phyloP scores from a whole-genome alignment of 2,888 invertebrate species.

The Volucella inanis region DNA sequence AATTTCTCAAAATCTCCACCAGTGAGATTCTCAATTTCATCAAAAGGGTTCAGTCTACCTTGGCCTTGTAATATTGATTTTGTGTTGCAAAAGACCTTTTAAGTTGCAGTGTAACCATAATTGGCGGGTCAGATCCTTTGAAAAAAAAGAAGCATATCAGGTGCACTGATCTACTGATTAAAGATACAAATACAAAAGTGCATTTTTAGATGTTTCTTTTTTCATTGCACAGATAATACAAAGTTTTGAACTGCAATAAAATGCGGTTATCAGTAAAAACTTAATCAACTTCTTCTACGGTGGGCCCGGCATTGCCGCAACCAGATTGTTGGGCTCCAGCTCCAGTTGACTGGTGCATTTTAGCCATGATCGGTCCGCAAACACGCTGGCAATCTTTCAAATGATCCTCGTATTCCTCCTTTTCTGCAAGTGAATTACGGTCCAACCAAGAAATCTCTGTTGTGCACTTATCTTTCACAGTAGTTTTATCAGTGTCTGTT shows the following conservation, averaged over 20 bases:
- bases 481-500: constrained; percentile 88
- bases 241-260: neutral
- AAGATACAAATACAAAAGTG: constrained; percentile 74
- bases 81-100: too few species aligned
- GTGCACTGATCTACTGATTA: constrained; percentile 85
- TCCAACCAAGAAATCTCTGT: constrained; percentile 92
- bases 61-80: too few species aligned
- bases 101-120: too few species aligned
- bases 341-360: constrained; percentile 87
- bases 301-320: constrained; percentile 84
- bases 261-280: neutral
- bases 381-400: constrained; percentile 89
- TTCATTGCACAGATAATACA: constrained; percentile 20
- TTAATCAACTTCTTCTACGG: constrained; percentile 89
- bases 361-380: constrained; percentile 92
- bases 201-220: neutral
- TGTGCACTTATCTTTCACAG: constrained; percentile 87
- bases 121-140: too few species aligned
- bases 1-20: too few species aligned
- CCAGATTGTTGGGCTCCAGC: constrained; percentile 85
- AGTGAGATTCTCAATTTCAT: too few species aligned
- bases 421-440: constrained; percentile 89
- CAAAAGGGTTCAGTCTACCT: too few species aligned
- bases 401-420: constrained; percentile 90
- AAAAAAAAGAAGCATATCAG: too few species aligned